phyloP scores from a whole-genome alignment of 2,888 invertebrate species.

The Catocala fraxini region DNA sequence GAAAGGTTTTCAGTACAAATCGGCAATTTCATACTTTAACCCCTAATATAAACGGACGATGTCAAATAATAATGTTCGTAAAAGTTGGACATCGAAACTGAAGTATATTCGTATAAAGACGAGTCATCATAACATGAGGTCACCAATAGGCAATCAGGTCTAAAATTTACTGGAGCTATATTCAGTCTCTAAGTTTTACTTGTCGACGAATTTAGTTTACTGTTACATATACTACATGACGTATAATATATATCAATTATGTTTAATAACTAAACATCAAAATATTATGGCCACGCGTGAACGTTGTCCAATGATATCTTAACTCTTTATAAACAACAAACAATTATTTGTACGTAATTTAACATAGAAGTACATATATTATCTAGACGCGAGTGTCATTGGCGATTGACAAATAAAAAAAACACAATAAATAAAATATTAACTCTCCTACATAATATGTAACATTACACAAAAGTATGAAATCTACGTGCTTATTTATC shows the following conservation, averaged over 20 bases:
- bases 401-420: slow-evolving; percentile 42
- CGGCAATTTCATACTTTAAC: too few relatives aligned
- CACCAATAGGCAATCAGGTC: slow-evolving; percentile 35
- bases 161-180: slow-evolving; percentile 37
- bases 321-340: slow-evolving; percentile 38
- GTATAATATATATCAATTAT: slow-evolving; percentile 30
- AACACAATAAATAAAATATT: slow-evolving; percentile 57
- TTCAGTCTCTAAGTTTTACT: slow-evolving; percentile 47
- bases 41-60: slow-evolving; percentile 13
- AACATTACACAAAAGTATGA: slow-evolving; percentile 65
- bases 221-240: slow-evolving; percentile 27
- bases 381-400: slow-evolving; percentile 36
- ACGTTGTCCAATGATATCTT: slow-evolving; percentile 29
- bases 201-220: slow-evolving; percentile 31
- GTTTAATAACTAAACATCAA: slow-evolving; percentile 49
- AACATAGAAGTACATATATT: slow-evolving; percentile 33
- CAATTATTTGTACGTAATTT: slow-evolving; percentile 43
- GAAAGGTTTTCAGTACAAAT: too few relatives aligned
- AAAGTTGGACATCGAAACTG: slow-evolving; percentile 21
- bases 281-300: slow-evolving; percentile 31
- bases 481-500: slow-evolving; percentile 66
- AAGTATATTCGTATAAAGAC: slow-evolving; percentile 24
- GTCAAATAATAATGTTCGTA: slow-evolving; percentile 18
- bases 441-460: slow-evolving; percentile 53
- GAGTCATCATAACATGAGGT: slow-evolving; percentile 20